Evolutionary conservation across 2,113 vertebrate genomes (phyloP), one percentile per base, ranked within the genome.

Genomic region (Oryzias woworae): DNA sequence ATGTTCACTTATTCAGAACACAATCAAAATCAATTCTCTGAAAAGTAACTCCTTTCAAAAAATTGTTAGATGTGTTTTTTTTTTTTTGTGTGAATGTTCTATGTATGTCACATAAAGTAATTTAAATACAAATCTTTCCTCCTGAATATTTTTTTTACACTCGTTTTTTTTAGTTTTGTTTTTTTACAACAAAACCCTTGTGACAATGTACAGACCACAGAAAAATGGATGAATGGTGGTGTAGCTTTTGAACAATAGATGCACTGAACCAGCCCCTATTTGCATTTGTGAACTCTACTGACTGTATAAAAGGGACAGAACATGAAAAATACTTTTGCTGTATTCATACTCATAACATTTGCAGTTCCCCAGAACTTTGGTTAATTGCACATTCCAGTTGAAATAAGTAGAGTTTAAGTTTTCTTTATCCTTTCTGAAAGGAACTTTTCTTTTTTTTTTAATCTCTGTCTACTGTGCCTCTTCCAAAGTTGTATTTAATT

Each of bases 401-500:
- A 54, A 71, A 72, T 62, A 51, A 54, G 8, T 61, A 47, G 36
- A 62, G 63, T 53, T 7, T 12, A 54, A 56, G 46, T 62, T n/a
- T 54, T 23, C 22, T 22, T 60, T 36, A 44, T 64, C 17, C 54
- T 69, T 17, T 17, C 48, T 60, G 16, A 7, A 69, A 78, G 49
- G 18, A 69, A 71, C 5, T 56, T 77, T 20, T 20, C 20, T 20
- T 20, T 20, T 20, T 20, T 20, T 20, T 63, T 64, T 36, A 60
- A 60, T 76, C 28, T 69, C 48, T 20, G 24, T 26, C 26, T 53
- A 14, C 46, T 48, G 50, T 48, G 53, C 28, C 47, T 65, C 58
- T 45, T 56, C 57, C 41, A 61, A 53, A 68, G 47, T 66, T 78
- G 48, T 60, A 60, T 74, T 69, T 76, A 79, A 78, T 71, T 73